These are phyloP conservation scores for Arctia plantaginis DNA, from an alignment of 2,888 invertebrate species.

Conservation along the genomic window DNA sequence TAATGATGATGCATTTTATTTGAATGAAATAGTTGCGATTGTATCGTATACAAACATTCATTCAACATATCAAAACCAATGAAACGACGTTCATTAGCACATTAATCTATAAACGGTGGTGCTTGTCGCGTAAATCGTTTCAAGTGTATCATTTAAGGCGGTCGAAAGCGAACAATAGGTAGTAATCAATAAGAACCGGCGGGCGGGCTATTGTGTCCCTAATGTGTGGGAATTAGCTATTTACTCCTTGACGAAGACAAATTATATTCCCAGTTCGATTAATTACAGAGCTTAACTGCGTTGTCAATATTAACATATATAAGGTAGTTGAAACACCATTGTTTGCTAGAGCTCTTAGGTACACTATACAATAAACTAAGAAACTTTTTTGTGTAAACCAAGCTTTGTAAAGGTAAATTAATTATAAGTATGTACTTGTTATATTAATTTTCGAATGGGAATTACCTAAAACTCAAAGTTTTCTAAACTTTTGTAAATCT, in stretches of 20 bases:
- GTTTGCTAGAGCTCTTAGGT: slow-evolving; percentile 31
- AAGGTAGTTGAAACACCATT: slow-evolving; percentile 48
- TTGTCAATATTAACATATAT: slow-evolving; percentile 74
- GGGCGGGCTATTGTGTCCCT: slow-evolving; percentile 79
- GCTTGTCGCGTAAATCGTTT: slow-evolving; percentile 73
- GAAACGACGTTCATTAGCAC: slow-evolving; percentile 62
- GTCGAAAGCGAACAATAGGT: slow-evolving; percentile 79
- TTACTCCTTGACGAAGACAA: slow-evolving; percentile 85
- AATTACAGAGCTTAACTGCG: slow-evolving; percentile 82
- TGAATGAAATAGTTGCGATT: slow-evolving; percentile 12
- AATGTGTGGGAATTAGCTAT: slow-evolving; percentile 86
- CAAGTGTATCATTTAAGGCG: slow-evolving; percentile 81
- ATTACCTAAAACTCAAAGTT: not conserved
- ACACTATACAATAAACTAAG: not conserved
- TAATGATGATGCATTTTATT: no score
- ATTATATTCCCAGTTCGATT: slow-evolving; percentile 82
- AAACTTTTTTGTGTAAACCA: not conserved
- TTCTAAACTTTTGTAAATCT: not conserved
- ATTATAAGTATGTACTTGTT: not conserved
- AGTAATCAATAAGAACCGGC: slow-evolving; percentile 83
- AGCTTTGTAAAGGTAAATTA: not conserved
- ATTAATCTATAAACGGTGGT: slow-evolving; percentile 70
- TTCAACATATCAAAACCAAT: slow-evolving; percentile 43
- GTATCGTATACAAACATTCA: slow-evolving; percentile 40
- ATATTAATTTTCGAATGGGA: not conserved